These are phyloP conservation scores for Benthosema pterotum DNA, from an alignment of 2,797 vertebrate genomes.

Conservation along the genomic window DNA sequence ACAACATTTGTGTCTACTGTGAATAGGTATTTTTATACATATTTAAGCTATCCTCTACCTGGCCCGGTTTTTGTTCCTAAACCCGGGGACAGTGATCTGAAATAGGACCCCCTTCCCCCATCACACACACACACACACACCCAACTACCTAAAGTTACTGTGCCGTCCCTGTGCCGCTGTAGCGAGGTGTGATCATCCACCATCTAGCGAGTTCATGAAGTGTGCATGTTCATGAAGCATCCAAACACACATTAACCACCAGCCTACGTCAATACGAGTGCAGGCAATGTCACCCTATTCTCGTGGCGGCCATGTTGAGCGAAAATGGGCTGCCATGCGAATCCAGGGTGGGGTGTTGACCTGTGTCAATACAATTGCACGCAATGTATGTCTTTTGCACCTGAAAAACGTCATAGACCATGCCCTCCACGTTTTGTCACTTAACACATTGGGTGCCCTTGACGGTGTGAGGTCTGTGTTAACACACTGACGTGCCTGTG, in stretches of 20 bases:
- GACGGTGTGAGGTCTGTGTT: too few species aligned
- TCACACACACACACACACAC: not conserved
- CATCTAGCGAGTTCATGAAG: slow-evolving; percentile 16
- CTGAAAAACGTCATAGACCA: too few species aligned
- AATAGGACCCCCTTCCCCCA: not conserved
- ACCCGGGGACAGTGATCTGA: slow-evolving; percentile 61
- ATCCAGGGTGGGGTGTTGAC: not conserved
- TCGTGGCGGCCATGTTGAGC: too few species aligned
- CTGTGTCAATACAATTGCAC: slow-evolving; percentile 15
- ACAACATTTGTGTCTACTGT: slow-evolving; percentile 84
- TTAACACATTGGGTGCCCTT: too few species aligned
- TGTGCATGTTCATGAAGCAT: slow-evolving; percentile 22
- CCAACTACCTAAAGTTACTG: slow-evolving; percentile 38
- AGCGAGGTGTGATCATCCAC: slow-evolving; percentile 35
- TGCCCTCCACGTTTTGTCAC: too few species aligned
- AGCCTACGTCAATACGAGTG: slow-evolving; percentile 18
- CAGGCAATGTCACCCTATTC: not conserved
- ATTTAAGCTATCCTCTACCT: slow-evolving; percentile 64
- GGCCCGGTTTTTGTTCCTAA: slow-evolving; percentile 56
- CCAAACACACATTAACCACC: slow-evolving; percentile 22
- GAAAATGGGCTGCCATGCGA: too few species aligned
- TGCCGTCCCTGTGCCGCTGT: slow-evolving; percentile 36
- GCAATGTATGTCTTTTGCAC: too few species aligned
- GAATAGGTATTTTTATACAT: slow-evolving; percentile 81
- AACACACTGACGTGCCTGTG: too few species aligned